Evolutionary conservation across 2,113 vertebrate species (phyloP).

Genomic region (Anser brachyrhynchus): DNA sequence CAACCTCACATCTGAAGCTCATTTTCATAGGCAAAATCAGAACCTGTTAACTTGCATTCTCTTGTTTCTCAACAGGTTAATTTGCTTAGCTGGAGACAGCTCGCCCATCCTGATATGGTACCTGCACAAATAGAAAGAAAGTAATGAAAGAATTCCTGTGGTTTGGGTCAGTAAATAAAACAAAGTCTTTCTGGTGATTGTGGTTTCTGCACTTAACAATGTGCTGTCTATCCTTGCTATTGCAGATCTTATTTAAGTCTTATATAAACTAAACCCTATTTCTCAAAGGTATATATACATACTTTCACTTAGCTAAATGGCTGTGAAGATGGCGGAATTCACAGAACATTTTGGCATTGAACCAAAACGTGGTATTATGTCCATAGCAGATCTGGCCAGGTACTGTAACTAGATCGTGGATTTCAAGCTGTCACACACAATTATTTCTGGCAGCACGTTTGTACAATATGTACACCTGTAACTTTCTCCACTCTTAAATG

Average conservation of each 20-base stretch:
- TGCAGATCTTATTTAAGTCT: not conserved
- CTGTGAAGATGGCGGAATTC: not conserved
- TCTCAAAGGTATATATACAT: not conserved
- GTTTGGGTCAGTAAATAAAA: not conserved
- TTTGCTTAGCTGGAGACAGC: not conserved
- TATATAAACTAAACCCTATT: rapidly evolving
- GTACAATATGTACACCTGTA: not conserved
- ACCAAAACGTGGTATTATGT: not conserved
- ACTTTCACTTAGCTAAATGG: not conserved
- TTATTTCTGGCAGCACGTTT: not conserved
- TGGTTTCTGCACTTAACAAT: not conserved
- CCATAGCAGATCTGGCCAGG: not conserved
- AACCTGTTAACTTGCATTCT: not conserved
- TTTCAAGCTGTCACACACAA: not conserved
- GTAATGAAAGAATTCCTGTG: slow-evolving; percentile 15
- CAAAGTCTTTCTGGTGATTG: not conserved
- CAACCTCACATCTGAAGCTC: not conserved
- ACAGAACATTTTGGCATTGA: not conserved
- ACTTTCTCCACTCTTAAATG: not conserved
- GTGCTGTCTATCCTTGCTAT: not conserved
- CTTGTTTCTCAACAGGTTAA: not conserved
- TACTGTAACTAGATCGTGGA: not conserved
- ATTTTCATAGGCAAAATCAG: not conserved
- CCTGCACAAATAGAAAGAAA: not conserved
- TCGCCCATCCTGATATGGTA: not conserved